Evolutionary conservation across 2,113 vertebrate species (phyloP).

Genomic region (Strix uralensis): DNA sequence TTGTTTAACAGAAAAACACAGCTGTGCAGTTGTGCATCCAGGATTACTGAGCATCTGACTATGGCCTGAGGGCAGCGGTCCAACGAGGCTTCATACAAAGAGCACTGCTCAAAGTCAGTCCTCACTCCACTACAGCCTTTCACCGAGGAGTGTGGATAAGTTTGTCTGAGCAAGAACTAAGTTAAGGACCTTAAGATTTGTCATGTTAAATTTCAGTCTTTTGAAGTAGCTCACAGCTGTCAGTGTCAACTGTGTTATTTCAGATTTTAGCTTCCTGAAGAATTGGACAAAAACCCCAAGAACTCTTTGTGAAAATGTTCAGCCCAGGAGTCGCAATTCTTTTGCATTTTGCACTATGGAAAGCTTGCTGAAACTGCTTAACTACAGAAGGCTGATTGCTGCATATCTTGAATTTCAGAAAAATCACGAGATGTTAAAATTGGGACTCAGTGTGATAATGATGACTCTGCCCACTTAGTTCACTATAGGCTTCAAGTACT

Average conservation of each 20-base stretch:
- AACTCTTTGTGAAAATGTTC: slow-evolving; percentile 12
- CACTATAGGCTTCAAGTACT: background rate
- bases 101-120: background rate
- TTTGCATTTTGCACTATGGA: background rate
- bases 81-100: accelerated
- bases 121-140: background rate
- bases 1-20: accelerated
- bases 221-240: slow-evolving; percentile 11
- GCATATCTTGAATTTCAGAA: slow-evolving; percentile 7
- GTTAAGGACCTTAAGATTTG: background rate
- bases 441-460: slow-evolving; percentile 45
- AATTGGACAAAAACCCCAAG: slow-evolving; percentile 37
- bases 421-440: slow-evolving; percentile 47
- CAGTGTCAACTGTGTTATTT: background rate
- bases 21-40: background rate
- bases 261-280: slow-evolving; percentile 33
- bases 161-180: background rate
- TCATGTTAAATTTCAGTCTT: slow-evolving; percentile 34
- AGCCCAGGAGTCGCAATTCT: background rate
- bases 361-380: slow-evolving; percentile 29
- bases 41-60: background rate
- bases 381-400: slow-evolving; percentile 23
- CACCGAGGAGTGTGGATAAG: background rate
- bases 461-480: slow-evolving; percentile 48
- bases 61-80: background rate